Evolutionary conservation across 2,113 vertebrate genomes (phyloP).

Genomic region (Fulica atra): DNA sequence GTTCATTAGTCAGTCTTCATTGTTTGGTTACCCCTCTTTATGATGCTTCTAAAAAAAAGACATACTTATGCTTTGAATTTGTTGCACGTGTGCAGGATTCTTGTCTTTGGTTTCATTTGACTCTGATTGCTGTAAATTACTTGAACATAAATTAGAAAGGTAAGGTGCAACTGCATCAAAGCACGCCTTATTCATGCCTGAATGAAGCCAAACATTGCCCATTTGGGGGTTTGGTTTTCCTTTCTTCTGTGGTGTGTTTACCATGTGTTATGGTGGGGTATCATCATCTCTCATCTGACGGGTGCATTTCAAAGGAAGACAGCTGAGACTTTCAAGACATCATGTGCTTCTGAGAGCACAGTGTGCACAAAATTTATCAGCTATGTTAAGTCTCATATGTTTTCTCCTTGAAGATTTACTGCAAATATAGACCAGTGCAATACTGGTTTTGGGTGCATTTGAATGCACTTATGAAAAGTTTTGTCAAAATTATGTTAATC

Average conservation of each 20-base stretch:
- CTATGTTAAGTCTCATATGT: background rate
- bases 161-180: background rate
- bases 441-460: background rate
- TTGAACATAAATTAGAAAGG: background rate
- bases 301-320: background rate
- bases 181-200: background rate
- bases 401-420: background rate
- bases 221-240: background rate
- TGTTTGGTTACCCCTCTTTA: background rate
- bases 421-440: background rate
- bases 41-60: background rate
- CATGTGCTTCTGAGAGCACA: background rate
- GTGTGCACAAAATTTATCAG: background rate
- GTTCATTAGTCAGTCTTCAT: background rate
- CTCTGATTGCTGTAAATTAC: background rate
- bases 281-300: background rate
- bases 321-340: background rate
- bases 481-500: background rate
- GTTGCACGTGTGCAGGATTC: rapidly evolving
- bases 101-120: background rate
- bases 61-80: background rate
- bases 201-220: background rate
- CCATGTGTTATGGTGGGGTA: background rate
- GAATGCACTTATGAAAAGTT: background rate
- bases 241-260: background rate